Percentiles rank a stretch among this genome's conserved stretches.
These are phyloP conservation scores for Synergus japonicus DNA, from an alignment of 2,888 invertebrate species.

Conservation along the genomic window DNA sequence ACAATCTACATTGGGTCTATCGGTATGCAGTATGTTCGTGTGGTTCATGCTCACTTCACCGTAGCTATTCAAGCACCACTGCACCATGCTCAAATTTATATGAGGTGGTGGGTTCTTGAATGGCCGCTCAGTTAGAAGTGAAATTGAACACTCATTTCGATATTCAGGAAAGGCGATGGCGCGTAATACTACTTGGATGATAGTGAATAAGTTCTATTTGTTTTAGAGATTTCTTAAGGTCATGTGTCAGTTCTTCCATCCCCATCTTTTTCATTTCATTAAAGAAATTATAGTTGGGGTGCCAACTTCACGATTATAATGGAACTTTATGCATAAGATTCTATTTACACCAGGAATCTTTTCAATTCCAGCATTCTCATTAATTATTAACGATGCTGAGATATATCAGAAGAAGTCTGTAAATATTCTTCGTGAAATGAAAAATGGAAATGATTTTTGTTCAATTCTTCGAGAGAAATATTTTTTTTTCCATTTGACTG, in stretches of 20 bases:
- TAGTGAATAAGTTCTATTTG: neutral
- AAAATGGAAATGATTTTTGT: neutral
- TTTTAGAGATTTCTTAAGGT: neutral
- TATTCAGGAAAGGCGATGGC: neutral
- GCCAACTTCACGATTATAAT: no score
- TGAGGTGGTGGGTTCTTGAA: neutral
- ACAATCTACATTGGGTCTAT: conserved; percentile 25
- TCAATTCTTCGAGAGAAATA: neutral
- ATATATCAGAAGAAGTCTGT: neutral
- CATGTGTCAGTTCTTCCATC: neutral
- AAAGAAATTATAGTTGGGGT: neutral
- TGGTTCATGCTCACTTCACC: conserved; percentile 13
- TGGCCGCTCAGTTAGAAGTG: neutral
- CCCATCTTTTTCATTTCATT: no score
- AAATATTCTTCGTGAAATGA: neutral
- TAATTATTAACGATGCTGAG: no score
- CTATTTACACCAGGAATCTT: no score
- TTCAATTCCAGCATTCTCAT: no score
- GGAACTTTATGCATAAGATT: no score
- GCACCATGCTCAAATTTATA: conserved; percentile 9
- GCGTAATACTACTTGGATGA: neutral
- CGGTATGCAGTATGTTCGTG: conserved; percentile 5
- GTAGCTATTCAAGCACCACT: neutral
- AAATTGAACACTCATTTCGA: conserved; percentile 18
- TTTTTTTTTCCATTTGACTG: conserved; percentile 2